phyloP scores from a whole-genome alignment of 1,140 invertebrate species.

The Pseudachorutes palmiensis region DNA sequence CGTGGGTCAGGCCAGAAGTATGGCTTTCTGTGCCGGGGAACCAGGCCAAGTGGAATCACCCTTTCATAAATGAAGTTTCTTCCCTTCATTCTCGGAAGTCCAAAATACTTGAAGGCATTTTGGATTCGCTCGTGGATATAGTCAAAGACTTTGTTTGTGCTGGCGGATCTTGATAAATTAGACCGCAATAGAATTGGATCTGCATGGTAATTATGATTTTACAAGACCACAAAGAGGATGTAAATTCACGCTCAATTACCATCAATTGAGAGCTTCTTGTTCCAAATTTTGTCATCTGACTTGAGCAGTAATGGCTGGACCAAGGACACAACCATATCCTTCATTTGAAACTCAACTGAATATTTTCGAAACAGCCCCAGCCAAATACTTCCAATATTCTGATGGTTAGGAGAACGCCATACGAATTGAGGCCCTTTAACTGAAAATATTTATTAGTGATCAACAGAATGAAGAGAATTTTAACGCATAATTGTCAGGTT shows the following conservation, averaged over 20 bases:
- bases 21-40: neutral
- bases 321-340: constrained; percentile 1
- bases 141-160: constrained; percentile 44
- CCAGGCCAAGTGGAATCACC: neutral
- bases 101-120: constrained; percentile 47
- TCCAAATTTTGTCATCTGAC: constrained; percentile 41
- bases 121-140: constrained; percentile 46
- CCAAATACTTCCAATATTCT: constrained; percentile 44
- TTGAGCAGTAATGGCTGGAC: constrained; percentile 1
- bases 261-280: constrained; percentile 47
- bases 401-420: constrained; percentile 20
- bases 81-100: constrained; percentile 39
- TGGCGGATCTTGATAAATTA: constrained; percentile 46
- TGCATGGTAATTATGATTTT: constrained; percentile 39
- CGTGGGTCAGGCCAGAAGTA: neutral
- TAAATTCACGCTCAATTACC: constrained; percentile 39
- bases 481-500: neutral
- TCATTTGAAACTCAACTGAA: neutral
- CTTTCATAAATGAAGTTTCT: neutral
- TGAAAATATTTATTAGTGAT: neutral
- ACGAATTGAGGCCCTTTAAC: neutral
- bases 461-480: neutral
- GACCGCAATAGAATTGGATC: constrained; percentile 47
- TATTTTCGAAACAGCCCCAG: constrained; percentile 44
- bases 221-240: constrained; percentile 10